Base-by-base conservation (phyloP, 2,113 vertebrate genomes). In the Scomber japonicus region DNA sequence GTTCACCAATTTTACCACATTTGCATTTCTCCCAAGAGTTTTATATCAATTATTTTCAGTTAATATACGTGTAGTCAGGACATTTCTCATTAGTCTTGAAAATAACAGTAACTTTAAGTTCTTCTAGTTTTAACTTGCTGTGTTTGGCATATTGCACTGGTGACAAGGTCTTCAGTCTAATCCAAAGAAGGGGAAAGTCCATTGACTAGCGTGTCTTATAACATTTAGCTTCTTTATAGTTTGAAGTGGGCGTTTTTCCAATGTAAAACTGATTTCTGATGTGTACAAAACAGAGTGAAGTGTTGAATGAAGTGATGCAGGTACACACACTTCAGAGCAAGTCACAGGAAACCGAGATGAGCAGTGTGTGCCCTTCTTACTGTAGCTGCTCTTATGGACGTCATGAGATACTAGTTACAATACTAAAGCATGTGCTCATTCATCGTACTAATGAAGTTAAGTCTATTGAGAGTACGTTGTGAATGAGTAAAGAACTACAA, bases 391-490 rank as follows among this genome's bases (percentile, higher is more conserved):
- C 59, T 64, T 40, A 62, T 19, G 2, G 17, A 54, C 70, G 77
- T 81, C 90, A 87, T 35, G 40, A 64, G 79, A 64, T 57, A 44
- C 44, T 61, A 27, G 17, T 81, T 61, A 64, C 62, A 35, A 27
- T 27, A 74, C 49, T 53, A 56, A 70, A 65, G 59, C 19, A 57
- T 55, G 67, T 49, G 83, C 78, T 49, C 59, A 86, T 74, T 75
- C 68, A 62, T 59, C 16, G 2, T 24, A 4, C 7, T 56, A 65
- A 84, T 49, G 7, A 74, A 17, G 50, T 61, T 60, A 57, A 70
- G 24, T 66, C 11, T 46, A 19, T 74, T 35, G 50, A 50, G 44
- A 73, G 59, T n/a, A 21, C 62, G 50, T 61, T 24, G 67, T 56
- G 40, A 68, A 35, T 62, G 13, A 60, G 56, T 30, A 50, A 48